Conservation (phyloP, 2,113 vertebrate species). For the cattle (Bos taurus) region DNA sequence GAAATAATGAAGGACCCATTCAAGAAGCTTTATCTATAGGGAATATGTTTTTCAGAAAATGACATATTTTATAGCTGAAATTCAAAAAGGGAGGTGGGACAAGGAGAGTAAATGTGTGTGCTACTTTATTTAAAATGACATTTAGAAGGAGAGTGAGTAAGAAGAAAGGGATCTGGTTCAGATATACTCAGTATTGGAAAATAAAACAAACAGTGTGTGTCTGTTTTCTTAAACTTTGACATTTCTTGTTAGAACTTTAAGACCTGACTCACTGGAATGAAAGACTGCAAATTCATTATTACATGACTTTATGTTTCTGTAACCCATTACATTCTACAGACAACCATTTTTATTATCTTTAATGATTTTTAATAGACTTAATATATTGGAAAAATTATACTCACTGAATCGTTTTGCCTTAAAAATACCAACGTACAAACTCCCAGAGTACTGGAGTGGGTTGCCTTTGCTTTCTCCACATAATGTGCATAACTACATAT, state of each 20-base stretch:
- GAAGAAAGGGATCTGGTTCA: slow-evolving; percentile 15
- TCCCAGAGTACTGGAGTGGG: too few relatives aligned
- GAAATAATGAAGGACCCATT: background rate
- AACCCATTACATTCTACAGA: background rate
- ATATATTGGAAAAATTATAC: background rate
- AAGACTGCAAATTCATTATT: background rate
- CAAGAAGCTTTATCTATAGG: background rate
- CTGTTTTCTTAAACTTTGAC: slow-evolving; percentile 31
- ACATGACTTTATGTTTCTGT: background rate
- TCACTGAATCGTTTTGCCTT: background rate
- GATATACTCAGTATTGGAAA: background rate
- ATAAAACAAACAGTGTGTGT: slow-evolving; percentile 2
- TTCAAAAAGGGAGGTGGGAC: background rate
- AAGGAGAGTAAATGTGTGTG: background rate
- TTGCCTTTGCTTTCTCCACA: too few relatives aligned
- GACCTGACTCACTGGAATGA: background rate
- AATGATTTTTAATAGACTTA: background rate
- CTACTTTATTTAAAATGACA: slow-evolving; percentile 4
- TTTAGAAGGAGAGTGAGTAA: background rate
- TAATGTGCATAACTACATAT: background rate
- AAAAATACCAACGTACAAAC: background rate
- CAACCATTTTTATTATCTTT: background rate
- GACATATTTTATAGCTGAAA: slow-evolving; percentile 8
- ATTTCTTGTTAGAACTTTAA: slow-evolving; percentile 31
- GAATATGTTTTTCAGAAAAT: slow-evolving; percentile 23